phyloP scores from a whole-genome alignment of 37 sponge, comb jelly and placozoan genomes.

The Dysidea cf. avara region DNA sequence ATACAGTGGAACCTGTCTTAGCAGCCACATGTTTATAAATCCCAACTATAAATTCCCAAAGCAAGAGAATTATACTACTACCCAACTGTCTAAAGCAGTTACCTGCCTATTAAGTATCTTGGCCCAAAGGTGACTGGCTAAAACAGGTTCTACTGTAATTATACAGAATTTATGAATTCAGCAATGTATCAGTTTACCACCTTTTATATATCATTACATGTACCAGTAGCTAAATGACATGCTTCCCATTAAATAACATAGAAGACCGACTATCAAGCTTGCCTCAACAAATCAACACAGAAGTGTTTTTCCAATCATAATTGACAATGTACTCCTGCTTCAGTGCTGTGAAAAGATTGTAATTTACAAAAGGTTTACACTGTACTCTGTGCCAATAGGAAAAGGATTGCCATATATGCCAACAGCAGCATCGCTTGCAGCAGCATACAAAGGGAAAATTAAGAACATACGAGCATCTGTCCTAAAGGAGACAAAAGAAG shows the following conservation, averaged over 20 bases:
- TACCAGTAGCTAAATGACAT: too few species aligned
- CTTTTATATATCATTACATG: too few species aligned
- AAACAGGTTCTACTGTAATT: too few species aligned
- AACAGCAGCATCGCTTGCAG: neutral
- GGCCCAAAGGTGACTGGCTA: too few species aligned
- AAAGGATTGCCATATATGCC: conserved; percentile 44
- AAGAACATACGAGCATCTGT: neutral
- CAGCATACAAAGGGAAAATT: neutral
- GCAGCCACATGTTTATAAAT: too few species aligned
- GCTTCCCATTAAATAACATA: too few species aligned
- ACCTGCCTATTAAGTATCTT: conserved; percentile 8
- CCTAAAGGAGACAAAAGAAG: conserved; percentile 7
- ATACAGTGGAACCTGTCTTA: too few species aligned
- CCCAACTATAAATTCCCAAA: too few species aligned
- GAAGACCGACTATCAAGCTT: neutral
- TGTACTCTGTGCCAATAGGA: too few species aligned
- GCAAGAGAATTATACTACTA: conserved; percentile 6
- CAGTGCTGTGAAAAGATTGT: conserved; percentile 9
- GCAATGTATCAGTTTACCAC: too few species aligned
- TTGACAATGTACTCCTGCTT: conserved; percentile 5
- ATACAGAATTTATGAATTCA: too few species aligned
- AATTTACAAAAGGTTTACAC: conserved; percentile 5
- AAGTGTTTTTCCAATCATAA: conserved; percentile 9
- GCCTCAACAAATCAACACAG: neutral
- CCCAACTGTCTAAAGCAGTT: conserved; percentile 15